These are phyloP conservation scores for Ceramica pisi DNA, from an alignment of 2,888 invertebrate genomes.

Conservation along the genomic window DNA sequence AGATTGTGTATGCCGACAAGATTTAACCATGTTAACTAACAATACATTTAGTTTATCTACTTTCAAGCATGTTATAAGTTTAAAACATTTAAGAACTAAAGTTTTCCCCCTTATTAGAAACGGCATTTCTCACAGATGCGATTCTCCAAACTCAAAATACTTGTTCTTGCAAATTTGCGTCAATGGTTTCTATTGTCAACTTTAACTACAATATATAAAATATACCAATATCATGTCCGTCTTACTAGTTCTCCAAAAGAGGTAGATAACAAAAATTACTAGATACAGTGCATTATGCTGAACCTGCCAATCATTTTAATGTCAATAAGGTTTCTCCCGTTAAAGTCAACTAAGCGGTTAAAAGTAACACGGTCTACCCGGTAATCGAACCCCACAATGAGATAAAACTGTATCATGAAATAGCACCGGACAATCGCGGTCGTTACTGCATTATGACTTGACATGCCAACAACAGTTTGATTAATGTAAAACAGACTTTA, in stretches of 20 bases:
- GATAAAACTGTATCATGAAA: conserved; percentile 77
- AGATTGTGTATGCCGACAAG: conserved; percentile 14
- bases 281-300: conserved; percentile 1
- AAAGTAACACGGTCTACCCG: conserved; percentile 64
- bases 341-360: conserved; percentile 60
- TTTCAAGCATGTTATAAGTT: conserved; percentile 10
- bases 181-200: not conserved
- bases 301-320: conserved; percentile 41
- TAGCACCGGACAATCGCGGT: conserved; percentile 77
- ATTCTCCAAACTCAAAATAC: not conserved
- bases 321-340: conserved; percentile 53
- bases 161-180: not conserved
- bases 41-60: conserved; percentile 10
- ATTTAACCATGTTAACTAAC: conserved; percentile 29
- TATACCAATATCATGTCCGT: not conserved
- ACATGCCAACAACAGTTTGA: conserved; percentile 58
- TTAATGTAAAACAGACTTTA: conserved; percentile 64
- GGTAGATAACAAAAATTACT: not conserved
- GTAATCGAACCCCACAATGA: conserved; percentile 68
- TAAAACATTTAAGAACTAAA: conserved; percentile 5
- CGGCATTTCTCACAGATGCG: not conserved
- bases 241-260: not conserved
- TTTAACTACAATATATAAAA: not conserved
- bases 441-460: conserved; percentile 76
- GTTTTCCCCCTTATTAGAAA: not conserved